Base-by-base conservation (phyloP, 2,113 vertebrate species). In the Ammodytes marinus region DNA sequence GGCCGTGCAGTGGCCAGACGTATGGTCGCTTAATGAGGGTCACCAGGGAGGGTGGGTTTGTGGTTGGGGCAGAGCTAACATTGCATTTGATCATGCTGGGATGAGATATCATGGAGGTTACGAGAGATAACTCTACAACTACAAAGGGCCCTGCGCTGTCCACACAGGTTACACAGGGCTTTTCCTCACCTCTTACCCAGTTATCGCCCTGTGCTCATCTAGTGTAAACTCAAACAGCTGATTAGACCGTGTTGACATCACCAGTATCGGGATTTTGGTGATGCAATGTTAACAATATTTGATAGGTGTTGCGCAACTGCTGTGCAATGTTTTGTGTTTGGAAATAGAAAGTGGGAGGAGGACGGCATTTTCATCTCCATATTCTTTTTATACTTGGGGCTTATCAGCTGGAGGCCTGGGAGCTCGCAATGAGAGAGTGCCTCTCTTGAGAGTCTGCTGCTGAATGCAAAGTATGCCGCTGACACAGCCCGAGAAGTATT, bases 401-500 rank as follows among this genome's bases (percentile, higher is more conserved):
- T 40, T 10, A 86, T 90, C 88, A 91, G 92, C 91, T 88, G 90
- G 70, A 81, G 70, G 49, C 73, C 69, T 77, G 67, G 71, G 58
- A 42, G 69, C 65, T 45, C 27, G 72, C 65, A 86, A 71, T 45
- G 54, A 78, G 80, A 88, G 79, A 69, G 77, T 0, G 71, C 77
- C 74, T 85, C 80, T 59, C 84, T 83, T 71, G 79, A 87, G 79
- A 86, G 61, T 80, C 67, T 47, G 82, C 77, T 27, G 60, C 79
- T 92, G 90, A 93, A 92, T 90, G 89, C 50, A 45, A 89, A 87
- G 89, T 66, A 92, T 74, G 89, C 84, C 8, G 85, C 90, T 93
- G 90, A 93, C 90, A 79, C 83, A 89, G 90, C 79, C 91, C 85
- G 82, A 90, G 87, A 94, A 93, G 80, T 89, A 93, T 94, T 90